Conservation (phyloP, 2,797 vertebrate genomes). For the Chrosomus eos region DNA sequence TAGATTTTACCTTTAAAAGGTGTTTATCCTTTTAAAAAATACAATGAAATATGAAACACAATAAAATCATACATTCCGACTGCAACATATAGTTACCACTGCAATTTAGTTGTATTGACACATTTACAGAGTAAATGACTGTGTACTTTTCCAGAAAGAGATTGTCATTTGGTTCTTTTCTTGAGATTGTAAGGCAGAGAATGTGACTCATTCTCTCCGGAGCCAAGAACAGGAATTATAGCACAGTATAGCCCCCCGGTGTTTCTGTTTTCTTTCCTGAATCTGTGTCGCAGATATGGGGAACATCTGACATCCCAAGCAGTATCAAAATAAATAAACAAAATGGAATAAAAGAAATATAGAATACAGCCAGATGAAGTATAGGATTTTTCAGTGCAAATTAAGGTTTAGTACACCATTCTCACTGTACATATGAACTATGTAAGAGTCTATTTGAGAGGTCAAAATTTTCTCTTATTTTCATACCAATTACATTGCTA, state of each 20-base stretch:
- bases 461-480: not conserved
- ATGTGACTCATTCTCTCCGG: constrained; percentile 38
- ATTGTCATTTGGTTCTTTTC: constrained; percentile 25
- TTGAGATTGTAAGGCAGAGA: not conserved
- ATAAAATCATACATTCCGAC: constrained; percentile 1
- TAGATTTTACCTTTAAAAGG: not conserved
- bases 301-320: constrained; percentile 39
- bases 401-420: constrained; percentile 7
- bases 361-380: constrained; percentile 10
- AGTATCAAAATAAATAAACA: constrained; percentile 32
- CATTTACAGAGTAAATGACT: not conserved
- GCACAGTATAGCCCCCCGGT: constrained; percentile 25
- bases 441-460: not conserved
- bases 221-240: constrained; percentile 48
- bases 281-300: constrained; percentile 36
- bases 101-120: not conserved
- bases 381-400: constrained; percentile 20
- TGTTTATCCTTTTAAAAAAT: not conserved
- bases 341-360: constrained; percentile 7
- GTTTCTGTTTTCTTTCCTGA: constrained; percentile 30
- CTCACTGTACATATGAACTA: not conserved
- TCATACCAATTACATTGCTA: not conserved
- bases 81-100: not conserved
- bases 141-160: not conserved
- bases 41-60: not conserved